phyloP scores from a whole-genome alignment of 2,888 invertebrate genomes.

The Barypeithes pellucidus region DNA sequence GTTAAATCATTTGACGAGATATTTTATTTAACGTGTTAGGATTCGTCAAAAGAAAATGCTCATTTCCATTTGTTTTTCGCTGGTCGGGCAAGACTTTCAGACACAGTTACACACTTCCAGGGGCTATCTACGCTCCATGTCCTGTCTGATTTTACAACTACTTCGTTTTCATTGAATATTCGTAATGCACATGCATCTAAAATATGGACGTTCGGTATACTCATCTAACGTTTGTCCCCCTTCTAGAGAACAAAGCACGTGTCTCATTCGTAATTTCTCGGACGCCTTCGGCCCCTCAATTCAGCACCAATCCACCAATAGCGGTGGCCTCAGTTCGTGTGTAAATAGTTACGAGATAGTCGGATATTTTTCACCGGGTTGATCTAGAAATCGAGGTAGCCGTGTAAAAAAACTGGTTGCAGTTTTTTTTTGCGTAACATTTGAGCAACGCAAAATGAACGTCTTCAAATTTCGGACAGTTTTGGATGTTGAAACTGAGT shows the following conservation, averaged over 20 bases:
- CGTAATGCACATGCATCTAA: background rate
- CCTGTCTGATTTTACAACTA: too few relatives aligned
- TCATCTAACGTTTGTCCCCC: slow-evolving; percentile 20
- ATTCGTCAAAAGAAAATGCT: too few relatives aligned
- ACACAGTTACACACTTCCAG: too few relatives aligned
- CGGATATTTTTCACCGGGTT: slow-evolving; percentile 27
- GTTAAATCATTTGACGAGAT: too few relatives aligned
- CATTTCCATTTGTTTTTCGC: too few relatives aligned
- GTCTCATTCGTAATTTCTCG: slow-evolving; percentile 21
- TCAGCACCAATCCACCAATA: slow-evolving; percentile 20
- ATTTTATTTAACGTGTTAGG: too few relatives aligned
- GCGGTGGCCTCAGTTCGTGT: slow-evolving; percentile 29
- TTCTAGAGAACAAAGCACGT: slow-evolving; percentile 31
- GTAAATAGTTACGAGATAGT: slow-evolving; percentile 34
- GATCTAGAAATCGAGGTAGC: slow-evolving; percentile 35
- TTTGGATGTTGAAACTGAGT: slow-evolving; percentile 7
- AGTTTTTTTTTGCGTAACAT: slow-evolving; percentile 22
- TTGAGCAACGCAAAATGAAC: slow-evolving; percentile 9
- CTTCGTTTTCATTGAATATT: too few relatives aligned
- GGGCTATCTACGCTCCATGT: too few relatives aligned
- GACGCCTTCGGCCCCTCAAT: slow-evolving; percentile 4
- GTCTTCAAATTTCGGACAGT: slow-evolving; percentile 16
- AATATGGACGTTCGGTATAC: slow-evolving; percentile 25
- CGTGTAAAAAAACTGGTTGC: slow-evolving; percentile 29
- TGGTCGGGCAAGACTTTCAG: too few relatives aligned